Evolutionary conservation across 1,140 invertebrate species (phyloP).

Genomic region (Brachionus rubens): DNA sequence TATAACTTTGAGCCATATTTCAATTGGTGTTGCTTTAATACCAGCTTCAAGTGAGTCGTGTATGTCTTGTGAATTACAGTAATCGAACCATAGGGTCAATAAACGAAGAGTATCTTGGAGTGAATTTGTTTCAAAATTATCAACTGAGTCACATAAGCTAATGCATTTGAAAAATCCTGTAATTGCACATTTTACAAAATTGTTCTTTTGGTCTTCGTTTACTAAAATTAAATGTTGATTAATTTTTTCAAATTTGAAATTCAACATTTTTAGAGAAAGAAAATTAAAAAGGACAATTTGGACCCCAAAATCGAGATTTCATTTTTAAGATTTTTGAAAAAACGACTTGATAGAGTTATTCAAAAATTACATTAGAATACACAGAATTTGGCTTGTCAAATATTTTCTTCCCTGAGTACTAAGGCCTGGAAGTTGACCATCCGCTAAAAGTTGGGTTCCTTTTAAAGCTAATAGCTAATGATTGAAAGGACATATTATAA

Average conservation of each 20-base stretch:
- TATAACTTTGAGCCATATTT: conserved; percentile 97
- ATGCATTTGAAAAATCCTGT: conserved; percentile 94
- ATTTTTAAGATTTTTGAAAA: too few species aligned
- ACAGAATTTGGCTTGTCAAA: too few species aligned
- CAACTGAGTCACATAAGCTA: conserved; percentile 59
- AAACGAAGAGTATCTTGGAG: conserved; percentile 90
- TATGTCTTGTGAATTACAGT: conserved; percentile 49
- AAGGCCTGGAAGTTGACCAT: too few species aligned
- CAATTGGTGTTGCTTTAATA: conserved; percentile 86
- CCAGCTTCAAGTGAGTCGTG: conserved; percentile 88
- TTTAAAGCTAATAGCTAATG: too few species aligned
- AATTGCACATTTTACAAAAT: conserved; percentile 86
- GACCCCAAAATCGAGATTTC: too few species aligned
- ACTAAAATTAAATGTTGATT: not conserved
- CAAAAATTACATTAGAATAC: too few species aligned
- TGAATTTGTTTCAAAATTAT: conserved; percentile 73
- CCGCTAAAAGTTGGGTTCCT: too few species aligned
- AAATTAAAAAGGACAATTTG: too few species aligned
- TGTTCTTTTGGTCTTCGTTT: conserved; percentile 37
- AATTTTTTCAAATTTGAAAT: not conserved
- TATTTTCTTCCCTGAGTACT: too few species aligned
- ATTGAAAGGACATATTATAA: too few species aligned
- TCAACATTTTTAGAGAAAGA: not conserved
- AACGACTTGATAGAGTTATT: too few species aligned
- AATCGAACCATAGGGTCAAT: conserved; percentile 60